Conservation (phyloP, 2,888 invertebrate species). For the Agrochola circellaris region DNA sequence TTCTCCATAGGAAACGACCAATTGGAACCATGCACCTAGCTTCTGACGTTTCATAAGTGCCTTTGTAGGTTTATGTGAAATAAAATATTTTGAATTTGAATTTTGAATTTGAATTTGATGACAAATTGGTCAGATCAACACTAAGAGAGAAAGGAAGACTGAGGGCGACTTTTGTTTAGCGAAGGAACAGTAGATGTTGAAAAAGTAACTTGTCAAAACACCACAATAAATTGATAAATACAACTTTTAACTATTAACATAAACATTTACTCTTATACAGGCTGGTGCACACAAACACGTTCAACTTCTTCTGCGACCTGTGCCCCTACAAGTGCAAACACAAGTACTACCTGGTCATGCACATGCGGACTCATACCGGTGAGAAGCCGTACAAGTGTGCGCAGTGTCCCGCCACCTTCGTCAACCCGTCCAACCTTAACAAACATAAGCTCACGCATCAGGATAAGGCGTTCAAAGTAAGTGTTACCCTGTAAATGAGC, state of each 20-base stretch:
- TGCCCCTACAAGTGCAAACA: constrained; percentile 89
- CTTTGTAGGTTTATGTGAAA: too few species aligned
- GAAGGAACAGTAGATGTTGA: not conserved
- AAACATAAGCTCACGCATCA: constrained; percentile 92
- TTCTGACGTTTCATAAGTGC: too few species aligned
- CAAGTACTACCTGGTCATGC: constrained; percentile 89
- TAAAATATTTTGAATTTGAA: too few species aligned
- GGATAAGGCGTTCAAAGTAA: constrained; percentile 87
- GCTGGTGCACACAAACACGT: constrained; percentile 87
- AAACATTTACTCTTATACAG: constrained; percentile 50
- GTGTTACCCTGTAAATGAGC: not conserved
- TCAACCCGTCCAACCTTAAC: constrained; percentile 92
- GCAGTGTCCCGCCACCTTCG: constrained; percentile 91
- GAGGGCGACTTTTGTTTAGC: not conserved
- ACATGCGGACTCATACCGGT: constrained; percentile 90
- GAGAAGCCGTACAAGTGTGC: constrained; percentile 87
- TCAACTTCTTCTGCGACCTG: constrained; percentile 89
- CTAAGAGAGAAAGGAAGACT: not conserved
- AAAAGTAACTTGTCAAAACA: not conserved
- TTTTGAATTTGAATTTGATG: too few species aligned
- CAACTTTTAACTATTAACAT: not conserved
- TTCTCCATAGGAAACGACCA: too few species aligned
- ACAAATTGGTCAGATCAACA: not conserved
- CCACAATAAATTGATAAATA: not conserved
- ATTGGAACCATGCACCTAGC: too few species aligned